Percentiles rank a stretch among this genome's conserved stretches.
Evolutionary conservation across 2,113 vertebrate genomes (phyloP).

Genomic region (Pterophyllum scalare): DNA sequence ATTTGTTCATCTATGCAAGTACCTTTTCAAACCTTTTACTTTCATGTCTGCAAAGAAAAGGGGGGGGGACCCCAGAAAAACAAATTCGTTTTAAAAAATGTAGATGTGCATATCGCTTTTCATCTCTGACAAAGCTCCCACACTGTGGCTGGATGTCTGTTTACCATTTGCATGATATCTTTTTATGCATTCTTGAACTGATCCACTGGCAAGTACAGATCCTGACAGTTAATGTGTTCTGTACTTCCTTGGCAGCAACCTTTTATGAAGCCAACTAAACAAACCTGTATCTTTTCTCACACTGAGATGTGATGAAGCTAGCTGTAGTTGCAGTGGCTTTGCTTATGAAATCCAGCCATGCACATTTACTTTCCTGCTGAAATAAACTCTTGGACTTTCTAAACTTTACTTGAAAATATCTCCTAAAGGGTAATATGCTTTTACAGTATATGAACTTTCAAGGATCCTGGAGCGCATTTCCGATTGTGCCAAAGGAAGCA

Average conservation of each 20-base stretch:
- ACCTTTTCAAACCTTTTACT: conserved; percentile 33
- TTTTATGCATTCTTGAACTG: conserved; percentile 51
- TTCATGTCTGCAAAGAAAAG: conserved; percentile 3
- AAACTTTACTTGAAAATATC: conserved; percentile 9
- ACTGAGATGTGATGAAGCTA: not conserved
- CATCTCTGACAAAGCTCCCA: conserved; percentile 42
- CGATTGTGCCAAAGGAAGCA: conserved; percentile 18
- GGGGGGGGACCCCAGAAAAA: not conserved
- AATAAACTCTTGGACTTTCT: not conserved
- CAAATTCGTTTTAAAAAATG: not conserved
- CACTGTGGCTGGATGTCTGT: conserved; percentile 40
- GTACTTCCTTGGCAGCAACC: conserved; percentile 20
- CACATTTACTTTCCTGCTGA: not conserved
- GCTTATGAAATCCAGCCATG: not conserved
- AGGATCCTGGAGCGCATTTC: conserved; percentile 13
- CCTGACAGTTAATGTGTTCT: conserved; percentile 23
- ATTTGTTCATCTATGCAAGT: not conserved
- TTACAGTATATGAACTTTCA: not conserved
- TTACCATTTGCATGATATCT: conserved; percentile 39
- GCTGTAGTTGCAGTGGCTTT: not conserved
- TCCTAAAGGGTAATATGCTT: not conserved
- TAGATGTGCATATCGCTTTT: conserved; percentile 19
- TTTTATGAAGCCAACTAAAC: not conserved
- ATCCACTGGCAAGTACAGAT: not conserved
- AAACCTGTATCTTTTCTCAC: not conserved